phyloP scores from a whole-genome alignment of 2,888 invertebrate genomes.

The Acanthosepion pharaonis region DNA sequence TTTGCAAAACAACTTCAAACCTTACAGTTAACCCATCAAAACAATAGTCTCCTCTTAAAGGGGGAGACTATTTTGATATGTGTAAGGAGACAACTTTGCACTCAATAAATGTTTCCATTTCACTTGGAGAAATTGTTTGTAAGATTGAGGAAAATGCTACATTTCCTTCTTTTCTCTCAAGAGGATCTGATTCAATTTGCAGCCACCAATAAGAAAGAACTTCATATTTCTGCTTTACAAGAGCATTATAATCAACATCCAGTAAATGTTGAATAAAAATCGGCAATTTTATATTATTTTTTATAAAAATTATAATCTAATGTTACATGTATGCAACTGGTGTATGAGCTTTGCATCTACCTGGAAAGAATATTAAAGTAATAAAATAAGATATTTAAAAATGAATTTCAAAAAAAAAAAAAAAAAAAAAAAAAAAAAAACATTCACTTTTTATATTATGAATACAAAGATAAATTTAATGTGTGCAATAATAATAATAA shows the following conservation, averaged over 20 bases:
- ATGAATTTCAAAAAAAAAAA: background rate
- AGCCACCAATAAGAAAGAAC: background rate
- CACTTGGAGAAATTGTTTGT: background rate
- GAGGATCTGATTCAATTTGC: background rate
- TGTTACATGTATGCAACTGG: background rate
- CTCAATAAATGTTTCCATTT: too few relatives aligned
- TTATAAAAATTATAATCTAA: background rate
- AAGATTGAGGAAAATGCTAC: background rate
- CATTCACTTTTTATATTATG: background rate
- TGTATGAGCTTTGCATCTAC: background rate
- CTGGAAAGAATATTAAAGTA: background rate
- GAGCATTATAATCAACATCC: background rate
- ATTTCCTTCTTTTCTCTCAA: too few relatives aligned
- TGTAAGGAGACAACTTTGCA: background rate
- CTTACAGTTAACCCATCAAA: too few relatives aligned
- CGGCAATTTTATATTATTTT: background rate
- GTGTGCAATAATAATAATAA: background rate
- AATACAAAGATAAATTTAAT: background rate
- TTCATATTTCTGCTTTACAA: background rate
- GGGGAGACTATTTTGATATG: too few relatives aligned
- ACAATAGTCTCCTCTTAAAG: too few relatives aligned
- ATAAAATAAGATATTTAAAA: background rate
- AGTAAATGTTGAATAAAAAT: background rate
- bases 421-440: too few relatives aligned
- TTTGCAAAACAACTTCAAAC: too few relatives aligned